Base-by-base conservation (phyloP, 2,888 invertebrate species). In the Xestia c-nigrum region DNA sequence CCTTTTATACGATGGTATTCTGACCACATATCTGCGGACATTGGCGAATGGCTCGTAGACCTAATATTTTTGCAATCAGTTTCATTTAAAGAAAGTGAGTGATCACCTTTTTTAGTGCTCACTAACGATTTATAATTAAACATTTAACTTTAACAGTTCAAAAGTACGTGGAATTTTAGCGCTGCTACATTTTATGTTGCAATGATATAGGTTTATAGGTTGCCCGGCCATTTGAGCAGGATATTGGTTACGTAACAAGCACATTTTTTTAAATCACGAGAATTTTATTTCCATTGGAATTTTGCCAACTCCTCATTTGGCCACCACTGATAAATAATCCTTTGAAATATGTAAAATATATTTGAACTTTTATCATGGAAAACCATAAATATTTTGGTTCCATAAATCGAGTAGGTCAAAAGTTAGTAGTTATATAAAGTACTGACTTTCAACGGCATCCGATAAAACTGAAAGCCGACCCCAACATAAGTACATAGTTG, bases 271-370 rank as follows among this genome's bases (percentile, higher is more conserved):
- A 84, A 83, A 86, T 81, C 84, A 74, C 79, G 80, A 76, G 19
- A 81, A 84, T 89, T 90, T 88, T 87, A 85, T 85, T 86, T 79
- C 72, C 76, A 79, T 84, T 91, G 91, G 90, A 81, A 80, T 66
- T 71, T 64, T 76, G 89, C 91, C 90, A 91, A 82, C 50, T 87
- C 84, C 88, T 88, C 88, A 88, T 89, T 88, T 87, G 76, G 80
- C 74, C 76, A 79, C 73, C 84, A 80, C 80, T 83, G 85, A 81
- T 77, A 76, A 55, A 85, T 85, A 78, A n/a, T 87, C 81, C 72
- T 87, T 81, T 88, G 81, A 85, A 86, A 88, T 88, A 81, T 59
- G 31, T 31, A 31, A 31, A 31, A 31, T 31, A 59, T 83, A 83
- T 86, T 76, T 61, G 67, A 81, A 74, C 52, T 74, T 81, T 79